A percentile compares a stretch with the other conserved stretches of the same genome.
phyloP scores from a whole-genome alignment of 2,888 invertebrate genomes.

The Palloptera scutellata region DNA sequence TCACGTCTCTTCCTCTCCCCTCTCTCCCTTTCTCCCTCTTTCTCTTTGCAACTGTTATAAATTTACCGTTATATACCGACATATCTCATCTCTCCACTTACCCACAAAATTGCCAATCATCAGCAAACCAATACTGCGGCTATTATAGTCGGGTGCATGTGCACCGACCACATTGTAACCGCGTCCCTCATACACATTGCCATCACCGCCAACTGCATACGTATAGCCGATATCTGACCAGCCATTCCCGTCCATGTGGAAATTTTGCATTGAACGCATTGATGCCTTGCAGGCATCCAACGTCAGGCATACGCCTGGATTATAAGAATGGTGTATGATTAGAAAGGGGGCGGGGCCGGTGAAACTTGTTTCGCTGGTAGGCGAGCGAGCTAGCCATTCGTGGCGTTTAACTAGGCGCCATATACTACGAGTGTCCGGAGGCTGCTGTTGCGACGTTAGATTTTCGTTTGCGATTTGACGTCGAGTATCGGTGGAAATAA shows the following conservation, averaged over 20 bases:
- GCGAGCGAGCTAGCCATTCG: conserved; percentile 68
- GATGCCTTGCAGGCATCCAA: conserved; percentile 48
- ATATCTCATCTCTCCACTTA: conserved; percentile 50
- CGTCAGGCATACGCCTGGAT: conserved; percentile 61
- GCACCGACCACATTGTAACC: conserved; percentile 55
- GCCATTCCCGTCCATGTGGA: conserved; percentile 54
- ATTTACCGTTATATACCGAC: neutral
- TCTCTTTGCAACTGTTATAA: neutral
- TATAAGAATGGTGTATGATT: conserved; percentile 66
- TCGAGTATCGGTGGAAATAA: too few relatives aligned
- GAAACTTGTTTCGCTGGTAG: conserved; percentile 51
- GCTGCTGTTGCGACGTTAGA: neutral
- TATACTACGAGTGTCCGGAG: conserved; percentile 2
- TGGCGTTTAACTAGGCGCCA: conserved; percentile 59
- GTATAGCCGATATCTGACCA: conserved; percentile 60
- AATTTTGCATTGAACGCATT: conserved; percentile 54
- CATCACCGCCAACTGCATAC: conserved; percentile 59
- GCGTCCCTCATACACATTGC: conserved; percentile 58
- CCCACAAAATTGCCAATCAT: conserved; percentile 52
- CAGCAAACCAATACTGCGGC: conserved; percentile 56
- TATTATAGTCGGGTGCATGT: conserved; percentile 56
- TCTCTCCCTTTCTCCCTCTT: too few relatives aligned
- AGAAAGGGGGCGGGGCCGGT: conserved; percentile 35
- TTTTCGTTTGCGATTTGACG: too few relatives aligned
- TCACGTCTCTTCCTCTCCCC: neutral